phyloP scores from a whole-genome alignment of 2,797 vertebrate genomes.

The Ceryle rudis region DNA sequence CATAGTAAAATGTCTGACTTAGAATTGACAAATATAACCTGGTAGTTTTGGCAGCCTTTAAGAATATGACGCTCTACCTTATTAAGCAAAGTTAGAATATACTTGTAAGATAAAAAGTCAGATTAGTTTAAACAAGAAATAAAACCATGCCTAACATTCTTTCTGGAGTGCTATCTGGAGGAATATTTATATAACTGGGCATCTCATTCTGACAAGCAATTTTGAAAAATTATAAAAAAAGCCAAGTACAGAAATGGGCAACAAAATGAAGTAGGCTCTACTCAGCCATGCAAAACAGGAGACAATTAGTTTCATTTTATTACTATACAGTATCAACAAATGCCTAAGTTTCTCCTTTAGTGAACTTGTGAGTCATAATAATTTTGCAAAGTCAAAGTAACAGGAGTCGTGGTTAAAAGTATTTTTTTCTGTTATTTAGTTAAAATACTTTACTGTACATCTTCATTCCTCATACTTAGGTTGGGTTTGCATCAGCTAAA shows the following conservation, averaged over 20 bases:
- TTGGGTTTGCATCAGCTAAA: background rate
- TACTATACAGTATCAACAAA: background rate
- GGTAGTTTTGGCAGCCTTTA: background rate
- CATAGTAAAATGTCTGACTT: background rate
- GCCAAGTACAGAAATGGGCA: background rate
- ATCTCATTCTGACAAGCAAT: background rate
- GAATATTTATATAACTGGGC: background rate
- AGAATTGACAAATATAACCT: background rate
- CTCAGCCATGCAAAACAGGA: background rate
- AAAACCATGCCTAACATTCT: background rate
- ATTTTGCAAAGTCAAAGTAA: background rate
- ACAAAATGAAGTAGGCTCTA: background rate
- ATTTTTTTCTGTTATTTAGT: background rate
- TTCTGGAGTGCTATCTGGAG: background rate
- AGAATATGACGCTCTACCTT: background rate
- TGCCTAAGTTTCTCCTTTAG: background rate
- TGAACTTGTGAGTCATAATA: background rate
- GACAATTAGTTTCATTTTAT: background rate
- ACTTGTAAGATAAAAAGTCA: background rate
- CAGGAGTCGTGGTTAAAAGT: background rate
- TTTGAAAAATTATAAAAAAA: background rate
- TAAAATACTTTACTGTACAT: background rate
- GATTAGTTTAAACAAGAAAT: background rate
- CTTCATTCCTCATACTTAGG: background rate
- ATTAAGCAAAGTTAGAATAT: background rate